These are phyloP conservation scores for Pristionchus pacificus DNA, from an alignment of 1,140 invertebrate species.

Conservation along the genomic window DNA sequence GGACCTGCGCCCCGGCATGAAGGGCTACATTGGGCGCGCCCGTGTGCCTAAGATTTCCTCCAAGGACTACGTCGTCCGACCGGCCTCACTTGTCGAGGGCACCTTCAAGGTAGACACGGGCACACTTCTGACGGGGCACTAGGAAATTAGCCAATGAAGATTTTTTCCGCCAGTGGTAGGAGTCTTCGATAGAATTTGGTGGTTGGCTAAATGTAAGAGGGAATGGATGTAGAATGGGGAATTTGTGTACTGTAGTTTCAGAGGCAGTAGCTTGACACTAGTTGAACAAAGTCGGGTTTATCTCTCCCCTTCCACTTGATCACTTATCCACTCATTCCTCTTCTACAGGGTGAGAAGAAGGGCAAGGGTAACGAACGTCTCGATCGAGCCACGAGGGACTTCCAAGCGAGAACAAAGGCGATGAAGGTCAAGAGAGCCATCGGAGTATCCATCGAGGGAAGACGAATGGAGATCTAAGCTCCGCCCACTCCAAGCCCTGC, in stretches of 20 bases:
- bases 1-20: constrained; percentile 74
- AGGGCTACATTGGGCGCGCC: constrained; percentile 87
- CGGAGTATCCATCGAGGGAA: constrained; percentile 45
- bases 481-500: neutral
- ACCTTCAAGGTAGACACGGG: constrained; percentile 46
- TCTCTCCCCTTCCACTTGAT: too few species aligned
- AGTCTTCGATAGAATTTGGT: too few species aligned
- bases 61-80: constrained; percentile 91
- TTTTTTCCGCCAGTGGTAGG: too few species aligned
- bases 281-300: too few species aligned
- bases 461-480: constrained; percentile 32
- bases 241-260: too few species aligned
- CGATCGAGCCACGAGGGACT: constrained; percentile 45
- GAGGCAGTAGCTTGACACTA: too few species aligned
- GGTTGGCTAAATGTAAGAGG: too few species aligned
- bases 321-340: too few species aligned
- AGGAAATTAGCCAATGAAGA: too few species aligned
- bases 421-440: constrained; percentile 39
- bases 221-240: too few species aligned
- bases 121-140: too few species aligned
- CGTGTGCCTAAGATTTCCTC: constrained; percentile 88
- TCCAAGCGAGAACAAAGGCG: constrained; percentile 47
- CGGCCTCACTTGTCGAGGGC: constrained; percentile 68
- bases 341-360: constrained; percentile 35
- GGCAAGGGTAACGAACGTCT: constrained; percentile 31